A percentile compares a stretch with the other conserved stretches of the same genome.
phyloP scores from a whole-genome alignment of 1,140 invertebrate genomes.

The Agraylea sexmaculata region DNA sequence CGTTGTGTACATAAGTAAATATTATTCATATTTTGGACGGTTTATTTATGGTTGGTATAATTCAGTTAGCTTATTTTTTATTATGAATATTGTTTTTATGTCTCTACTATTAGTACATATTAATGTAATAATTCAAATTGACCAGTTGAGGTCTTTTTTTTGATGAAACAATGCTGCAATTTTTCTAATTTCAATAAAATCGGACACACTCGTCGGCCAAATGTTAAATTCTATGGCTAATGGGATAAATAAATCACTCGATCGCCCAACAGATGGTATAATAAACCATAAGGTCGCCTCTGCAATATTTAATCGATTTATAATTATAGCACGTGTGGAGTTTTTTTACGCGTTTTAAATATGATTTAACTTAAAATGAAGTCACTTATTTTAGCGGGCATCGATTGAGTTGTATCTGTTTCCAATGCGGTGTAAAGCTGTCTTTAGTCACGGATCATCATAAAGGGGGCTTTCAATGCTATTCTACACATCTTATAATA shows the following conservation, averaged over 20 bases:
- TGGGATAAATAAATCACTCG: slow-evolving; percentile 12
- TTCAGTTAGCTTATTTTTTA: background rate
- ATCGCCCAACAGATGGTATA: slow-evolving; percentile 10
- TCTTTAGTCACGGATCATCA: too few relatives aligned
- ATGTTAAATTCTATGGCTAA: slow-evolving; percentile 13
- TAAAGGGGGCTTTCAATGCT: too few relatives aligned
- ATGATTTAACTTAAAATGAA: background rate
- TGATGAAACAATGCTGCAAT: slow-evolving; percentile 2
- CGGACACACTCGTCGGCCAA: slow-evolving; percentile 12
- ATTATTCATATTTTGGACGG: background rate
- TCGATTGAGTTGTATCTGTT: too few relatives aligned
- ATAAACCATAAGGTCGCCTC: too few relatives aligned
- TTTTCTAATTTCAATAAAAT: slow-evolving; percentile 12
- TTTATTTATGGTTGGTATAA: too few relatives aligned
- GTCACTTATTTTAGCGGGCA: too few relatives aligned
- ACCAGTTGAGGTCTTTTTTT: background rate
- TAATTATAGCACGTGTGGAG: too few relatives aligned
- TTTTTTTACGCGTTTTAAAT: background rate
- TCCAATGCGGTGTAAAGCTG: too few relatives aligned
- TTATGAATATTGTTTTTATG: background rate
- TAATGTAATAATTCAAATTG: background rate
- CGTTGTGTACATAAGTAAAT: background rate
- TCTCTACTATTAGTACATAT: background rate
- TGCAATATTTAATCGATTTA: too few relatives aligned
- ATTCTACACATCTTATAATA: too few relatives aligned